phyloP scores from a whole-genome alignment of 2,113 vertebrate genomes.

The Mionectes macconnelli region DNA sequence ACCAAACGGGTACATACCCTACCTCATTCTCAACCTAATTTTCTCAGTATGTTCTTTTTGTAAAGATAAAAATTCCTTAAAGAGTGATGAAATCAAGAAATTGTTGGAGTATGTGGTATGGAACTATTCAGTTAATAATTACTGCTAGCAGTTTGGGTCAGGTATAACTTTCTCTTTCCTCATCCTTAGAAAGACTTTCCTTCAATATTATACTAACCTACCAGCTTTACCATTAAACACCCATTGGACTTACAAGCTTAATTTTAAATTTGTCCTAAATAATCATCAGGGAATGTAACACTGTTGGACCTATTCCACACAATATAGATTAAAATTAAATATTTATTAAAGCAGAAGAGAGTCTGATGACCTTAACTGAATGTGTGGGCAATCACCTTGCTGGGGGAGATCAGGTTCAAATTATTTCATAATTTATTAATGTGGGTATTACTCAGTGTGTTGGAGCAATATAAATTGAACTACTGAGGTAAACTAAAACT shows the following conservation, averaged over 20 bases:
- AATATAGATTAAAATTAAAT: slow-evolving; percentile 36
- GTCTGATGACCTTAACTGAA: not conserved
- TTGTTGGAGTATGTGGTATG: not conserved
- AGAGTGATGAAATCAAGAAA: not conserved
- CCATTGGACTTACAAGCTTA: not conserved
- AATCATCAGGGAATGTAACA: not conserved
- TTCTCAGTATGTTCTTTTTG: not conserved
- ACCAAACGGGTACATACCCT: not conserved
- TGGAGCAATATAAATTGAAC: not conserved
- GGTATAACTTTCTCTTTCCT: not conserved
- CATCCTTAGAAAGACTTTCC: not conserved
- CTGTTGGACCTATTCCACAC: not conserved
- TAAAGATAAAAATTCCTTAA: not conserved
- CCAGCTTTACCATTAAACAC: not conserved
- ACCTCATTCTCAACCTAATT: not conserved
- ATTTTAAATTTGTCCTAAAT: slow-evolving; percentile 17
- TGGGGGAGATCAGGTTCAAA: slow-evolving; percentile 3
- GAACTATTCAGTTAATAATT: not conserved
- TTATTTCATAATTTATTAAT: slow-evolving; percentile 10
- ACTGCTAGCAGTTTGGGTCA: not conserved
- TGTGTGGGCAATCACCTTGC: not conserved
- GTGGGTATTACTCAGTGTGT: not conserved
- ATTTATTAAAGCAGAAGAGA: not conserved
- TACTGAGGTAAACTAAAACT: not conserved
- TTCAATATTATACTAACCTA: not conserved